phyloP scores from a whole-genome alignment of 2,113 vertebrate genomes.

The Motacilla tschutschensis region DNA sequence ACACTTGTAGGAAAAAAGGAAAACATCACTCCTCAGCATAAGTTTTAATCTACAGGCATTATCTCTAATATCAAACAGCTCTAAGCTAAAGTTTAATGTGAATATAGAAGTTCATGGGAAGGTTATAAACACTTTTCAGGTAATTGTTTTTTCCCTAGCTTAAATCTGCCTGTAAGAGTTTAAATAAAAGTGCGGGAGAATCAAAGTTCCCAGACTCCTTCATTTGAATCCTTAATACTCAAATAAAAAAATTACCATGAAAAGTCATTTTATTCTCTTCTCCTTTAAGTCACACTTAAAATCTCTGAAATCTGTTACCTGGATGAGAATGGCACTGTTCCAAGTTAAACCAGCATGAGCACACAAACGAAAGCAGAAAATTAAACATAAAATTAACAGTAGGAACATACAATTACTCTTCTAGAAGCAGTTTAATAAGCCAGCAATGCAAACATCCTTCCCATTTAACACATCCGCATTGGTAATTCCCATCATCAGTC shows the following conservation, averaged over 20 bases:
- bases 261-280: background rate
- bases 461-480: background rate
- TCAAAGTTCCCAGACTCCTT: background rate
- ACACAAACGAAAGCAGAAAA: rapidly evolving
- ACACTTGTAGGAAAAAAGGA: background rate
- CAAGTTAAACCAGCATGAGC: background rate
- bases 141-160: background rate
- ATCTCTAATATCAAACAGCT: background rate
- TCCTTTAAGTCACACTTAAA: background rate
- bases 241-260: background rate
- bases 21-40: background rate
- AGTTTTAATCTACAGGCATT: background rate
- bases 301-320: background rate
- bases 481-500: background rate
- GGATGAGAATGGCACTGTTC: background rate
- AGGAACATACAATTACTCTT: background rate
- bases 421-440: background rate
- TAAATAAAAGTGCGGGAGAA: background rate
- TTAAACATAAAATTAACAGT: background rate
- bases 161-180: background rate
- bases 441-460: background rate
- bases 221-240: background rate
- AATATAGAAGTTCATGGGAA: background rate
- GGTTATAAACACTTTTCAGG: background rate
- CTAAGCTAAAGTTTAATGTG: background rate